phyloP scores from a whole-genome alignment of 1,140 invertebrate species.

The Penaeus japonicus region DNA sequence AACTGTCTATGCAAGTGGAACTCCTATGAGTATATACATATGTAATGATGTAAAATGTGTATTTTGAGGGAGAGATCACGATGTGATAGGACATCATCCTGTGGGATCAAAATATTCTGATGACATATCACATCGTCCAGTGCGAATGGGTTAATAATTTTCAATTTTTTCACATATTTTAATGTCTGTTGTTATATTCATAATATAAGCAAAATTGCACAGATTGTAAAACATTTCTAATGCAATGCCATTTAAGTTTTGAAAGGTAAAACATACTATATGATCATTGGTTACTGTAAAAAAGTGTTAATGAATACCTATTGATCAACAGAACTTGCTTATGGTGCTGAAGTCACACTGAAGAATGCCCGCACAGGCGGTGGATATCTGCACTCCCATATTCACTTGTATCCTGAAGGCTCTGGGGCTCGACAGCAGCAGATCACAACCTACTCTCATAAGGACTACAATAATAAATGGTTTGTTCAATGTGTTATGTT shows the following conservation, averaged over 20 bases:
- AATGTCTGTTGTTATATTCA: no score
- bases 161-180: no score
- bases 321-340: conserved; percentile 76
- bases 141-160: no score
- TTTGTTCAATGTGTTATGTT: conserved; percentile 71
- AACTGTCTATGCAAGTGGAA: no score
- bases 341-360: conserved; percentile 86
- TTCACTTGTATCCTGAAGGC: conserved; percentile 93
- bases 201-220: neutral
- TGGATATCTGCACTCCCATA: conserved; percentile 95
- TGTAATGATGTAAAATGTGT: no score
- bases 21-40: no score
- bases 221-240: no score
- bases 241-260: neutral
- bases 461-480: conserved; percentile 97
- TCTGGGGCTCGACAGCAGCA: conserved; percentile 92
- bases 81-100: no score
- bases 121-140: no score
- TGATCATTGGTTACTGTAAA: neutral
- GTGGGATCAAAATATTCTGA: no score
- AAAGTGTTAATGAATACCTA: neutral
- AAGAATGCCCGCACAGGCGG: conserved; percentile 96
- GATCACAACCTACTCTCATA: conserved; percentile 96
- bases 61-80: no score
- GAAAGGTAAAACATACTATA: neutral